Evolutionary conservation across 2,888 invertebrate species (phyloP).

Genomic region (Clanis bilineata): DNA sequence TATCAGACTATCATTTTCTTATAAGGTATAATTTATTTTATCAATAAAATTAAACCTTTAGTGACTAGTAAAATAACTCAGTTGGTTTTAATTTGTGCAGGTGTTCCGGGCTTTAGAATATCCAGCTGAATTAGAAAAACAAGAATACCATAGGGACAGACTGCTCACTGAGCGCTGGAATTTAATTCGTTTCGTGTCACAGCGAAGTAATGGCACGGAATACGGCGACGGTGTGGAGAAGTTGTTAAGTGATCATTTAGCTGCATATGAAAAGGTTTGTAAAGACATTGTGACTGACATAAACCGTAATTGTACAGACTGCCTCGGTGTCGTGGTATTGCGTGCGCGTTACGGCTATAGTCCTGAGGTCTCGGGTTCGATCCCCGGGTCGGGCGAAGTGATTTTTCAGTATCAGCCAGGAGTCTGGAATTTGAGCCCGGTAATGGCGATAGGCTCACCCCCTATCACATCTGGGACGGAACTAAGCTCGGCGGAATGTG

Average conservation of each 20-base stretch:
- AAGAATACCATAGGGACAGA: constrained; percentile 83
- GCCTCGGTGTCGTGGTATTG: too few species aligned
- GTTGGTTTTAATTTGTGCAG: constrained; percentile 63
- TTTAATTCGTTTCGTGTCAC: constrained; percentile 83
- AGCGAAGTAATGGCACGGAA: constrained; percentile 76
- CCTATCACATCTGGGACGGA: too few species aligned
- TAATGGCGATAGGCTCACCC: too few species aligned
- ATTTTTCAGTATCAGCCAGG: too few species aligned
- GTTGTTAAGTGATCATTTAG: constrained; percentile 64
- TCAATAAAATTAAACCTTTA: not conserved
- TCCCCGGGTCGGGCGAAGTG: too few species aligned
- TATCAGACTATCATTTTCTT: too few species aligned
- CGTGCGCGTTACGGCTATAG: too few species aligned
- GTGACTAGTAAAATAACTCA: not conserved
- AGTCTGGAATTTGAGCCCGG: too few species aligned
- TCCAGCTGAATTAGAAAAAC: constrained; percentile 87
- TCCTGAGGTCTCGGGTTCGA: too few species aligned
- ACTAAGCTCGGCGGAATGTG: too few species aligned
- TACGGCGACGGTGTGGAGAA: constrained; percentile 82
- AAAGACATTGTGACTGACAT: not conserved
- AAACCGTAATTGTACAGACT: too few species aligned
- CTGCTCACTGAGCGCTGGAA: constrained; percentile 82
- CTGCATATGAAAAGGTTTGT: constrained; percentile 65
- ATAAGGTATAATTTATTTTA: not conserved
- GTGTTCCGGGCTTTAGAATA: constrained; percentile 90